Evolutionary conservation across 2,113 vertebrate species (phyloP), one percentile per base, ranked within the genome.

Genomic region (Murina feae): DNA sequence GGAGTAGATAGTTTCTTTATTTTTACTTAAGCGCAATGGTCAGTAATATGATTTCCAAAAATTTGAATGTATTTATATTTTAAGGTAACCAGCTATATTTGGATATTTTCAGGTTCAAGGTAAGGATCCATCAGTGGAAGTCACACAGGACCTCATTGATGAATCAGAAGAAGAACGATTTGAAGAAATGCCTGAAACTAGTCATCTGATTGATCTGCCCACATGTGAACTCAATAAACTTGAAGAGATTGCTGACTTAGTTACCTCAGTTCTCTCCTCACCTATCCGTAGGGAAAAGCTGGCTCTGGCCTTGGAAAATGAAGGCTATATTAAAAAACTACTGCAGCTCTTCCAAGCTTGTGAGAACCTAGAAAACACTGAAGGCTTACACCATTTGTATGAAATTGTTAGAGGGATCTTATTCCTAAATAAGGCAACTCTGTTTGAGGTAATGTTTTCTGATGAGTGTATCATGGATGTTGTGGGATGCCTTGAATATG

Each of bases 401-500:
- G 99, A 99, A 98, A 99, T 99, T 93, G 99, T 99, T 95, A 98
- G 99, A 51, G 99, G 99, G 42, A 99, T 99, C 96, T 98, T 99
- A 93, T 99, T 99, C 98, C 99, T 99, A 97, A 99, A 99, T 98
- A 99, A 99, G 98, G 99, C 99, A 53, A 99, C 99, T 94, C 99
- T 99, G 37, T 99, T 99, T 97, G 99, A 99, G 98, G 99, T 99
- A 95, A 99, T 99, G 99, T 99, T 99, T 98, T 99, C 99, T 32
- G 99, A 99, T 25, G 99, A 99, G 98, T 99, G 99, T 98, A 99
- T 99, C 97, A 99, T 99, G 99, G 99, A 99, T 98, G 99, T 99
- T 94, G 99, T 99, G 39, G 99, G 99, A 94, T 99, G 99, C 98
- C 98, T 99, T 79, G 99, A 99, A 97, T 99, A 99, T 65, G 99